Evolutionary conservation across 2,797 vertebrate genomes (phyloP).

Genomic region (Halcyon leucocephala): DNA sequence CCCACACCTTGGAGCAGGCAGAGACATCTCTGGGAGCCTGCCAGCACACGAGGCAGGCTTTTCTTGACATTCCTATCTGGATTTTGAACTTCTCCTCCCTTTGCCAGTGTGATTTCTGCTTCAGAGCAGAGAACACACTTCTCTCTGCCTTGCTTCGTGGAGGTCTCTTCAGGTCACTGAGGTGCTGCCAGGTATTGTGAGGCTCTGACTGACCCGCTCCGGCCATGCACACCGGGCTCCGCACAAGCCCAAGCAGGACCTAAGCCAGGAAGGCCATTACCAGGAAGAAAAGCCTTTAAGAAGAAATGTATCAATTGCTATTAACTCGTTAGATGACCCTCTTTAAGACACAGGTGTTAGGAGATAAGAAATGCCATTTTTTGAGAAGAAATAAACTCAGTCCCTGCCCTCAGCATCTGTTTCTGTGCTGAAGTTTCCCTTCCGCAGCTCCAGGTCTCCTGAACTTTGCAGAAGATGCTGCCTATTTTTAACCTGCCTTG

Average conservation of each 20-base stretch:
- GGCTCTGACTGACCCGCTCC: background rate
- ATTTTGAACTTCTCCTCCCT: background rate
- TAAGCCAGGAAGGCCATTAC: background rate
- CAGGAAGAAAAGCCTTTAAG: background rate
- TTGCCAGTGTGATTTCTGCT: background rate
- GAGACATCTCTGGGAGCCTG: background rate
- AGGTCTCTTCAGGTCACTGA: background rate
- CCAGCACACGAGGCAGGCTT: background rate
- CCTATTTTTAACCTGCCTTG: conserved; percentile 64
- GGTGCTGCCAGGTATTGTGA: background rate
- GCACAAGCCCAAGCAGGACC: background rate
- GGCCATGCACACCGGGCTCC: background rate
- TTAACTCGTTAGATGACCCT: background rate
- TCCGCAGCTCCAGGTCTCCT: conserved; percentile 26
- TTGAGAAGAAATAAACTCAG: background rate
- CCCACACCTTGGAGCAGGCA: background rate
- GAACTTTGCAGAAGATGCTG: conserved; percentile 49
- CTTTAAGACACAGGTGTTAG: background rate
- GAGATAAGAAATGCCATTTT: accelerated
- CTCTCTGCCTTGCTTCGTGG: background rate
- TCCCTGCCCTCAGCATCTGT: background rate
- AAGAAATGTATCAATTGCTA: background rate
- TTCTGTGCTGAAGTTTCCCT: conserved; percentile 12
- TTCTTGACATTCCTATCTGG: background rate
- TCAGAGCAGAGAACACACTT: background rate